Evolutionary conservation across 2,888 invertebrate species (phyloP).

Genomic region (Cenopis cana): DNA sequence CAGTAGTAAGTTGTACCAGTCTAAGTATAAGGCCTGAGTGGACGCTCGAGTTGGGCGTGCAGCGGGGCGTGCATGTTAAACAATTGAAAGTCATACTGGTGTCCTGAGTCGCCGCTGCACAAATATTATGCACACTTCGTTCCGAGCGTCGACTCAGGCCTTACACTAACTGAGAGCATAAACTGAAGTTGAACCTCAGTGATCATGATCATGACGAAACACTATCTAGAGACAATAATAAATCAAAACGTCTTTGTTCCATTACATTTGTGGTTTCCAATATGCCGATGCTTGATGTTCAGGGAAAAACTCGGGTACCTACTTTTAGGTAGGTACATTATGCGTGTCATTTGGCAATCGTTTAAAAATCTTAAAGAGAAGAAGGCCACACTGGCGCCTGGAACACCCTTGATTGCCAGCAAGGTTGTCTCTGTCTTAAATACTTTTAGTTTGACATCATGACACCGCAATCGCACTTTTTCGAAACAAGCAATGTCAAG

Average conservation of each 20-base stretch:
- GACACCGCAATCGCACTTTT: conserved; percentile 16
- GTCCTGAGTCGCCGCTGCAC: no score
- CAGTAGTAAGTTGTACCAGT: no score
- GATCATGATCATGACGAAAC: neutral
- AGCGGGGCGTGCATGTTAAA: no score
- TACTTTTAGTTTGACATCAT: conserved; percentile 15
- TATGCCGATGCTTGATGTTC: neutral
- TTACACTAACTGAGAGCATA: no score
- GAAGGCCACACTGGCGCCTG: conserved; percentile 22
- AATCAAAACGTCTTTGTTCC: neutral
- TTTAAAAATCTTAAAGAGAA: conserved; percentile 17
- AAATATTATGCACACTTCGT: no score
- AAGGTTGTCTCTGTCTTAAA: conserved; percentile 15
- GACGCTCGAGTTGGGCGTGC: no score
- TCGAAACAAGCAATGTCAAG: conserved; percentile 5
- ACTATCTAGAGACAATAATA: neutral
- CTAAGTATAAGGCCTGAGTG: no score
- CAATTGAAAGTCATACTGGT: no score
- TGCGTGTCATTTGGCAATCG: conserved; percentile 13
- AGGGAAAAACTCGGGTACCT: neutral
- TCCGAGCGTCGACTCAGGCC: no score
- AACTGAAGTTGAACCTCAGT: neutral
- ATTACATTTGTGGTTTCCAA: neutral
- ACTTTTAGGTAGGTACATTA: neutral
- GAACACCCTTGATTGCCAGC: conserved; percentile 17